A percentile compares a stretch with the other conserved stretches of the same genome.
Evolutionary conservation across 2,113 vertebrate genomes (phyloP).

Genomic region (Bujurquina vittata): DNA sequence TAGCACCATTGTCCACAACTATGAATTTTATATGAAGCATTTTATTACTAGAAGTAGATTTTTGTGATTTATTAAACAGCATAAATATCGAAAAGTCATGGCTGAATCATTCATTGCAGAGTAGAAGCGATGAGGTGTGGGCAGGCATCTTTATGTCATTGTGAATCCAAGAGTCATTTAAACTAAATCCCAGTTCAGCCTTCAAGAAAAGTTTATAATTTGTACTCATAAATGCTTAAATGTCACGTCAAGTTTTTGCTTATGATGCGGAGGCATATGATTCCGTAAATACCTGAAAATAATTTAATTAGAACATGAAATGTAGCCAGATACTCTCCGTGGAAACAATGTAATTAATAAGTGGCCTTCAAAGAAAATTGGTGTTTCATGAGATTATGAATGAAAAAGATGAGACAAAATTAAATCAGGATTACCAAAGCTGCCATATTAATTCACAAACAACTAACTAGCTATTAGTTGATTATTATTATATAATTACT

Average conservation of each 20-base stretch:
- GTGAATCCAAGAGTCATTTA: constrained; percentile 2
- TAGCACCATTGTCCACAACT: constrained; percentile 9
- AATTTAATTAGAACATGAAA: constrained; percentile 56
- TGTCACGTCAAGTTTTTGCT: not conserved
- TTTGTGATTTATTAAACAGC: constrained; percentile 26
- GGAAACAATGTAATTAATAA: constrained; percentile 51
- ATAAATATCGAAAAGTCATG: not conserved
- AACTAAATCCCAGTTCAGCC: constrained; percentile 11
- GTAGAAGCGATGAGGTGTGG: not conserved
- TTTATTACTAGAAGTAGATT: constrained; percentile 31
- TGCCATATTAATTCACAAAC: not conserved
- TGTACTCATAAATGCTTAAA: constrained; percentile 43
- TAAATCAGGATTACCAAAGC: not conserved
- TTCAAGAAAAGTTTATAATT: not conserved
- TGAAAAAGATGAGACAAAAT: not conserved
- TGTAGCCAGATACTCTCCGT: constrained; percentile 34
- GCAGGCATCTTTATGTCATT: not conserved
- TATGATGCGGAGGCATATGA: constrained; percentile 2
- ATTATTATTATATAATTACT: not conserved
- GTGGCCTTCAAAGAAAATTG: constrained; percentile 25
- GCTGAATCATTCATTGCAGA: not conserved
- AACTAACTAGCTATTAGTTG: not conserved
- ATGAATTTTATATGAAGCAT: constrained; percentile 21
- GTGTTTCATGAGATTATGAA: constrained; percentile 30
- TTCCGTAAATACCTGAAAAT: constrained; percentile 40